Evolutionary conservation across 64 coral and sea anemone species (phyloP).

Genomic region (Anthopleura sola): DNA sequence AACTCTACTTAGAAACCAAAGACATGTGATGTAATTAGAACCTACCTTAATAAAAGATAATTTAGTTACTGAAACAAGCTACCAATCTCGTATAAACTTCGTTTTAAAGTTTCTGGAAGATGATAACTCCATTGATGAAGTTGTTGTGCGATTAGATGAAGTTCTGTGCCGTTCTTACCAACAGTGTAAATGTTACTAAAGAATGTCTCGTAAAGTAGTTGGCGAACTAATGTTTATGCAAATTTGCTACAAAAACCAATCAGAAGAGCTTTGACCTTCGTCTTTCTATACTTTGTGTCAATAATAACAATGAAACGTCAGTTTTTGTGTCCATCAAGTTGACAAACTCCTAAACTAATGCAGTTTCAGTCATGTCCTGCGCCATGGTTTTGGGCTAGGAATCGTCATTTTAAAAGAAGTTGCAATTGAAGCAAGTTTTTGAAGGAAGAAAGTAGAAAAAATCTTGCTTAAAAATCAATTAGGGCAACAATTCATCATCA

Average conservation of each 20-base stretch:
- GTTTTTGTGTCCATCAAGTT: not conserved
- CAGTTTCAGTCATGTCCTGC: not conserved
- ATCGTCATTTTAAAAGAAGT: not conserved
- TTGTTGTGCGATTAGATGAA: not conserved
- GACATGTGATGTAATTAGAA: not conserved
- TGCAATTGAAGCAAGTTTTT: not conserved
- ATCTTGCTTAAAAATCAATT: not conserved
- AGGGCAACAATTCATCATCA: too few species aligned
- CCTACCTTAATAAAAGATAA: not conserved
- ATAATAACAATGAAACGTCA: not conserved
- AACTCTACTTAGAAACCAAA: not conserved
- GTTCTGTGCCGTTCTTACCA: not conserved
- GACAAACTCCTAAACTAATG: not conserved
- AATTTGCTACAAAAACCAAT: constrained; percentile 5
- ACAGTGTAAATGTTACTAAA: constrained; percentile 1
- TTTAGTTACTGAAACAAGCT: not conserved
- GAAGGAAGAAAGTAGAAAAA: not conserved
- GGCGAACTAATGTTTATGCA: not conserved
- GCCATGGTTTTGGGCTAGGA: not conserved
- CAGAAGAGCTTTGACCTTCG: not conserved
- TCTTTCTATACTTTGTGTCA: not conserved
- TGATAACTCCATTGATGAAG: not conserved
- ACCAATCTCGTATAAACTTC: too few species aligned
- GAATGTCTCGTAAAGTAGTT: not conserved
- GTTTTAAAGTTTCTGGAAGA: not conserved